Conservation (phyloP, 2,797 vertebrate genomes). For the Hozukius guyotensis region DNA sequence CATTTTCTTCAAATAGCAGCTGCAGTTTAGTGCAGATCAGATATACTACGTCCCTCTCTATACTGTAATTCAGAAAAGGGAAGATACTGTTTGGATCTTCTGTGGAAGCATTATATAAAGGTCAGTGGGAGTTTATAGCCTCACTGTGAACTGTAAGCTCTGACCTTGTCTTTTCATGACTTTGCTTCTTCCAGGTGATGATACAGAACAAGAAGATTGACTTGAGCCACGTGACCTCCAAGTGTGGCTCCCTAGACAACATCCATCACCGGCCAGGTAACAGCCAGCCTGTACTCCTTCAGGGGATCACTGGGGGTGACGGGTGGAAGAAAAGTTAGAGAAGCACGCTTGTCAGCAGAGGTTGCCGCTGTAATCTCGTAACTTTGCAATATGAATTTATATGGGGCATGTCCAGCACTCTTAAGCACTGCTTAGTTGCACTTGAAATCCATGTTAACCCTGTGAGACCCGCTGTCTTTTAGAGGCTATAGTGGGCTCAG, state of each 20-base stretch:
- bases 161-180: constrained; percentile 29
- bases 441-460: background rate
- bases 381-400: background rate
- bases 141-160: background rate
- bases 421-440: background rate
- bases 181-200: constrained; percentile 84
- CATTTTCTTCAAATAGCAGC: constrained; percentile 2
- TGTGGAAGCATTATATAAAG: background rate
- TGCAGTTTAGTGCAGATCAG: background rate
- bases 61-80: constrained; percentile 11
- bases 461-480: no score
- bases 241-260: constrained; percentile 98
- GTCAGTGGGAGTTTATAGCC: background rate
- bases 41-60: background rate
- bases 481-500: no score
- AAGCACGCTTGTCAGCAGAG: background rate
- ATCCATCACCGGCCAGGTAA: constrained; percentile 98
- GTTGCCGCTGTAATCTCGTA: background rate
- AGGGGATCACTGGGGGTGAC: background rate
- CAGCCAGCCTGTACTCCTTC: background rate
- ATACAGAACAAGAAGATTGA: constrained; percentile 99
- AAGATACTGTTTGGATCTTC: background rate
- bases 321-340: background rate
- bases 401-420: background rate
- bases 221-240: constrained; percentile 97